Conservation (phyloP, 2,888 invertebrate species). For the Andrena camellia region DNA sequence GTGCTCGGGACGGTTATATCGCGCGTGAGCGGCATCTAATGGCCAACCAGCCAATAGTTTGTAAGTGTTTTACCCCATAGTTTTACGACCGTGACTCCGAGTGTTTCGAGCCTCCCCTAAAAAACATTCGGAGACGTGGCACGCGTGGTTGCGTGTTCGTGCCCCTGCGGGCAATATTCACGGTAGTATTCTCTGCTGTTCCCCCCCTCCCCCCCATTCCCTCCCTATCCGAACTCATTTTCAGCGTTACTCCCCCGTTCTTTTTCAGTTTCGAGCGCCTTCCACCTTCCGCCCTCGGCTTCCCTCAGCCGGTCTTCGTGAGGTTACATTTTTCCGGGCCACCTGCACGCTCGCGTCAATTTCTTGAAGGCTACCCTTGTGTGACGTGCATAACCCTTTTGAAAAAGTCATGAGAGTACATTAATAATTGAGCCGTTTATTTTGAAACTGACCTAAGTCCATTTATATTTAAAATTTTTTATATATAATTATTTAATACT, state of each 20-base stretch:
- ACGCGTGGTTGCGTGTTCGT: conserved; percentile 42
- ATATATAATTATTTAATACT: too few relatives aligned
- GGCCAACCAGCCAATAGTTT: conserved; percentile 68
- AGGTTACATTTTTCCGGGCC: not conserved
- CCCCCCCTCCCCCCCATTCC: too few relatives aligned
- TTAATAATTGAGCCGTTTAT: too few relatives aligned
- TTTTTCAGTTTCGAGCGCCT: not conserved
- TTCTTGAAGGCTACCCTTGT: not conserved
- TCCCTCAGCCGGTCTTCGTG: not conserved
- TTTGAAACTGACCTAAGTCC: too few relatives aligned
- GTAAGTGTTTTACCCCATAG: conserved; percentile 74
- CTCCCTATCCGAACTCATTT: conserved; percentile 71
- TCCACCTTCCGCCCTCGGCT: not conserved
- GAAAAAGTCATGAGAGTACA: not conserved
- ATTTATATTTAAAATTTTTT: too few relatives aligned
- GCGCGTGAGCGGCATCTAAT: conserved; percentile 71
- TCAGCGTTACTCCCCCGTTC: not conserved
- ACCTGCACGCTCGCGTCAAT: not conserved
- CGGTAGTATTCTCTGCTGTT: conserved; percentile 70
- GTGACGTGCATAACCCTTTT: not conserved
- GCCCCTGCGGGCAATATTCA: conserved; percentile 69
- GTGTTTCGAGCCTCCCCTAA: conserved; percentile 65
- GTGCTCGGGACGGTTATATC: conserved; percentile 65
- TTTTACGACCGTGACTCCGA: conserved; percentile 65
- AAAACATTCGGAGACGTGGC: conserved; percentile 61